Base-by-base conservation (phyloP, 2,888 invertebrate genomes). In the Acrobasis repandana region DNA sequence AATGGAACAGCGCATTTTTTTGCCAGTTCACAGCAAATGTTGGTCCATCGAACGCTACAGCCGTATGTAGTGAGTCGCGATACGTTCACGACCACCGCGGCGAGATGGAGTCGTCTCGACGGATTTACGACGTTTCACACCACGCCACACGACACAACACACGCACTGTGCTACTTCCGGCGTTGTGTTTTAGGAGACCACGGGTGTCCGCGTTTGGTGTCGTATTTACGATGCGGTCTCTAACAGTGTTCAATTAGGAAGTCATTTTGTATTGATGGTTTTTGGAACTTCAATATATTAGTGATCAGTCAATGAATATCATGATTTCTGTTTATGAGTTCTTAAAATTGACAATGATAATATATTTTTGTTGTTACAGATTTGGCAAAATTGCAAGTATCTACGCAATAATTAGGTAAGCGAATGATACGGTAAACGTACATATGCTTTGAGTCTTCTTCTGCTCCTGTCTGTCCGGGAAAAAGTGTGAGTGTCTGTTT, bases 191-290 rank as follows among this genome's bases (percentile, higher is more conserved):
- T 54, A 38, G 16, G 38, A 54, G 54, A 54, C 54, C 38, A 16
- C 51, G 50, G 18, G 51, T 43, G 38, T 38, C 54, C 54, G 54
- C 20, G 38, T 54, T 38, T 14, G 54, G 38, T 54, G 54, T 54
- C 38, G 36, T 54, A 18, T 54, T 54, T 54, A 54, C 38, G 54
- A 54, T 34, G 51, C 34, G 54, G 54, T 54, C 11, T 34, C 16
- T 54, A 11, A 14, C 28, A 28, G 28, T 6, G 28, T 6, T 28
- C 28, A 28, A 43, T 43, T 11, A 43, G 43, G 43, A 14, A 43
- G n/a, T 43, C 38, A 11, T 38, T 38, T 38, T 38, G n/a, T n/a
- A n/a, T 43, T n/a, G 1, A 43, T 14, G 38, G 11, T 11, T 38
- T 11, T 10, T 38, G 28, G 8, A 28, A 28, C 28, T 28, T 28